A percentile compares a stretch with the other conserved stretches of the same genome.
phyloP scores from a whole-genome alignment of 2,888 invertebrate species.

The Epinotia brunnichana region DNA sequence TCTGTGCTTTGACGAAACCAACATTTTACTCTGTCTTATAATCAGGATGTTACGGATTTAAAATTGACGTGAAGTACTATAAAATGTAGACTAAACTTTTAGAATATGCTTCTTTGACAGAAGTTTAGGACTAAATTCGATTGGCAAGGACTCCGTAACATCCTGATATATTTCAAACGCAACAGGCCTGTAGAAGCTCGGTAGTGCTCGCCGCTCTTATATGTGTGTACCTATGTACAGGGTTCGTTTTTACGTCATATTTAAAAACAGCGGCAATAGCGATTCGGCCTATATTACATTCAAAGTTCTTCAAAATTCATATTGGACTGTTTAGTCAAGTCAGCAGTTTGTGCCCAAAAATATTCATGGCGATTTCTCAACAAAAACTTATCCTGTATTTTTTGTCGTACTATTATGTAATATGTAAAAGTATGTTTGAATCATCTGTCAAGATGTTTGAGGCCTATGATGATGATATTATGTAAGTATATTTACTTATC shows the following conservation, averaged over 20 bases:
- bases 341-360: background rate
- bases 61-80: background rate
- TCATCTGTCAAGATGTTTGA: too few relatives aligned
- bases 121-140: background rate
- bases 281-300: background rate
- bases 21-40: background rate
- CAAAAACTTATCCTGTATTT: slow-evolving; percentile 35
- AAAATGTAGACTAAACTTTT: background rate
- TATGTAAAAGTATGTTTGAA: too few relatives aligned
- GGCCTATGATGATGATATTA: too few relatives aligned
- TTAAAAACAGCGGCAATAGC: background rate
- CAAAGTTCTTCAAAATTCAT: background rate
- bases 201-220: slow-evolving; percentile 2
- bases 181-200: background rate
- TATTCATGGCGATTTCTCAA: background rate
- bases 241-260: slow-evolving; percentile 23
- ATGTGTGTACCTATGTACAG: background rate
- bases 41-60: slow-evolving; percentile 31
- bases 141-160: slow-evolving; percentile 10
- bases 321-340: background rate
- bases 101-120: background rate
- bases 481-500: background rate
- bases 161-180: slow-evolving; percentile 1
- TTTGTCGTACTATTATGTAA: background rate
- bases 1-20: slow-evolving; percentile 34